Base-by-base conservation (phyloP, 30 jellyfish, hydroid and myxozoan species). In the Clytia hemisphaerica region DNA sequence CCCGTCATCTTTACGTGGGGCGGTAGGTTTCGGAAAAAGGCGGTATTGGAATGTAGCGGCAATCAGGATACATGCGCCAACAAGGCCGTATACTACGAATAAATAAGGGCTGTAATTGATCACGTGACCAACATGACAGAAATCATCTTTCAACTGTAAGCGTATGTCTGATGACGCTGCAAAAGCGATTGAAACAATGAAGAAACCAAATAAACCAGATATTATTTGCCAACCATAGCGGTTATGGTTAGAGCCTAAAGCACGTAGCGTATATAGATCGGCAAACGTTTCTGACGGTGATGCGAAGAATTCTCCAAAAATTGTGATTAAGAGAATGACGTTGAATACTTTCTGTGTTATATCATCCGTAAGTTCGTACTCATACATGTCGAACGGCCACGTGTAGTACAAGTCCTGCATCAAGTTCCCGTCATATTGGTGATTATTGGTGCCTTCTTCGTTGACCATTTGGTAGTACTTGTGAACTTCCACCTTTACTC, bases 231-330 rank as follows among this genome's bases (percentile, higher is more conserved):
- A 65, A 26, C 95, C 95, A 37, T 65, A 73, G 12, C 46, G 24
- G 30, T 32, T 58, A 3, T 79, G 49, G 19, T 61, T 61, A 42
- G 44, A 84, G 3, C 77, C 93, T 3, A 84, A 77, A 35, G 87
- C 61, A 49, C 77, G 95, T 75, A 84, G 35, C 0, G 91, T 72
- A 75, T 84, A 84, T 32, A 84, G 82, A 65, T 84, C 95, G 19
- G 95, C 93, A 76, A 84, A 84, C 19, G 95, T 84, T 45, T 55
- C 63, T 12, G 89, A 93, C 22, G 95, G 95, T 10, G 95, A 84
- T 45, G 93, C 89, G 59, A 84, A 42, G 31, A 84, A 57, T 49
- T 84, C 95, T n/a, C 95, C 95, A 46, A 83, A 61, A 31, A 76
- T 49, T 24, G 92, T 70, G 6, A 84, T 49, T 5, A 65, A 53